Percentiles rank a stretch among this genome's conserved stretches.
These are phyloP conservation scores for Reticulitermes lucifugus DNA, from an alignment of 2,888 invertebrate species.

Conservation along the genomic window DNA sequence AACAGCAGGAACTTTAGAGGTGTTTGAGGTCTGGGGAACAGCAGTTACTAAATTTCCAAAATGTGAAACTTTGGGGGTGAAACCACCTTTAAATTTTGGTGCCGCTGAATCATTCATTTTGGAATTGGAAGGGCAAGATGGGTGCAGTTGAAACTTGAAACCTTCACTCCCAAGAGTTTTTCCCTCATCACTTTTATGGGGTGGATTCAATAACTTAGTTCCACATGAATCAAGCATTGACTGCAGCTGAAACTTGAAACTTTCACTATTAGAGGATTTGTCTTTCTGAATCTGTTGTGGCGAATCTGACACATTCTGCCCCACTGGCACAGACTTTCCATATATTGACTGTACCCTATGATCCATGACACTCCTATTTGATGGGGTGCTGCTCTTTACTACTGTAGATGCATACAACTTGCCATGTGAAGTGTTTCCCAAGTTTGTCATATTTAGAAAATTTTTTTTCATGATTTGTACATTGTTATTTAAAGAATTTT, in stretches of 20 bases:
- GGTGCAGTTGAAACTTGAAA: background rate
- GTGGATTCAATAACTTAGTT: background rate
- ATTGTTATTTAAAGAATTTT: background rate
- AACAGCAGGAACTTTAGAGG: too few relatives aligned
- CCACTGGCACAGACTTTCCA: too few relatives aligned
- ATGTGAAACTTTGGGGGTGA: background rate
- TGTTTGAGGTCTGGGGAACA: too few relatives aligned
- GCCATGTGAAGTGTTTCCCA: too few relatives aligned
- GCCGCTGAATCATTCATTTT: background rate
- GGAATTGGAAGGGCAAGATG: background rate
- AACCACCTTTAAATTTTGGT: slow-evolving; percentile 10
- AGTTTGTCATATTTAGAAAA: background rate
- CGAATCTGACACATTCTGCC: too few relatives aligned
- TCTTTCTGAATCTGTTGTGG: background rate
- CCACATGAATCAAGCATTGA: background rate
- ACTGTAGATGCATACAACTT: too few relatives aligned
- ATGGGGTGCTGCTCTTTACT: too few relatives aligned
- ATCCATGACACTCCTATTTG: too few relatives aligned
- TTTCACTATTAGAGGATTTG: background rate
- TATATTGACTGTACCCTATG: too few relatives aligned
- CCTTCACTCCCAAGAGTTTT: background rate
- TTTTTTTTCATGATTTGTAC: background rate
- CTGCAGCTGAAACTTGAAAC: background rate
- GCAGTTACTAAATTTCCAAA: background rate
- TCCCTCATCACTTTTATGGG: background rate